phyloP scores from a whole-genome alignment of 2,888 invertebrate genomes.

The Teleogryllus oceanicus region DNA sequence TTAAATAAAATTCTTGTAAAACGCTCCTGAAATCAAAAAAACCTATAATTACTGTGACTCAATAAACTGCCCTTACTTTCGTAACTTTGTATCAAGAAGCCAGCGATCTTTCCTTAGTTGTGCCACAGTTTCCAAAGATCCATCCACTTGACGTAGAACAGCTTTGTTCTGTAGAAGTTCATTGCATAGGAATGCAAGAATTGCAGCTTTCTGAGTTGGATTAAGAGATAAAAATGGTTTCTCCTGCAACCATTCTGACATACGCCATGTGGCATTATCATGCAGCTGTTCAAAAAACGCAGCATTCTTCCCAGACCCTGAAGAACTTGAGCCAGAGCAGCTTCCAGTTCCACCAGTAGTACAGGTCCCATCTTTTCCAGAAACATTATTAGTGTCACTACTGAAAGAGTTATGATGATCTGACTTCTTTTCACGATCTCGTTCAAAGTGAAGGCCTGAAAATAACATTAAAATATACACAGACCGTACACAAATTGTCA shows the following conservation, averaged over 20 bases:
- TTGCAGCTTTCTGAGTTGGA: slow-evolving; percentile 81
- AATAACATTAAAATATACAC: too few species aligned
- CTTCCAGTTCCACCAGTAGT: not conserved
- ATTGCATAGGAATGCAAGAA: slow-evolving; percentile 88
- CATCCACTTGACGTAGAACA: slow-evolving; percentile 85
- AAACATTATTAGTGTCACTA: not conserved
- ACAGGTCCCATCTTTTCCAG: not conserved
- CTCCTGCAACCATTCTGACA: slow-evolving; percentile 74
- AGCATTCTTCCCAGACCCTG: slow-evolving; percentile 65
- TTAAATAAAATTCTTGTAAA: too few species aligned
- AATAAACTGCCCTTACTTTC: slow-evolving; percentile 65
- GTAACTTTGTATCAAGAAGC: slow-evolving; percentile 85
- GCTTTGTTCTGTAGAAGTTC: slow-evolving; percentile 91
- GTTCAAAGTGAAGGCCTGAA: slow-evolving; percentile 70
- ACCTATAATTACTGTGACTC: too few species aligned
- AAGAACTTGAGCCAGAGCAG: slow-evolving; percentile 55
- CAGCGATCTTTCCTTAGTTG: slow-evolving; percentile 88
- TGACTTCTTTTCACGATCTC: slow-evolving; percentile 76
- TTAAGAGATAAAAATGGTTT: slow-evolving; percentile 82
- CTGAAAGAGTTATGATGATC: slow-evolving; percentile 63
- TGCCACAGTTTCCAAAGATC: slow-evolving; percentile 78
- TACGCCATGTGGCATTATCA: slow-evolving; percentile 72
- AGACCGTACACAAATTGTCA: too few species aligned
- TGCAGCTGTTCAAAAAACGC: slow-evolving; percentile 75
- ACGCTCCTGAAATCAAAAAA: too few species aligned